These are phyloP conservation scores for Gulo gulo DNA, from an alignment of 2,113 vertebrate species.

Conservation along the genomic window DNA sequence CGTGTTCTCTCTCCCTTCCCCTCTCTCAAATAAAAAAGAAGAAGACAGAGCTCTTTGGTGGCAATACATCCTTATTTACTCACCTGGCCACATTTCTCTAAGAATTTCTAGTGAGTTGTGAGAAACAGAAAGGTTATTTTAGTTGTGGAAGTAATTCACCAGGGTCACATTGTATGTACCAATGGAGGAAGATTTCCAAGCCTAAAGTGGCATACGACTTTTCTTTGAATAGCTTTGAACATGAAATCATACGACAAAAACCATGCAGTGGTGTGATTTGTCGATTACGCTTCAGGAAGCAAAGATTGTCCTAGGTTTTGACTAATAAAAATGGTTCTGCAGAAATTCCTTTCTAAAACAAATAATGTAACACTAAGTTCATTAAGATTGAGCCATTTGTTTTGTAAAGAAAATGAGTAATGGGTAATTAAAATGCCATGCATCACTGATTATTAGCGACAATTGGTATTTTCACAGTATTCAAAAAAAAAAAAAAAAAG, in stretches of 20 bases:
- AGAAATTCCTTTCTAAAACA: slow-evolving; percentile 70
- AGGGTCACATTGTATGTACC: background rate
- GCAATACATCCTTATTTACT: background rate
- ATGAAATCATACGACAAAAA: background rate
- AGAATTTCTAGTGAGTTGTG: background rate
- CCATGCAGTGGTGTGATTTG: slow-evolving; percentile 34
- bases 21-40: background rate
- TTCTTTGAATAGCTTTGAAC: background rate
- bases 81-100: background rate
- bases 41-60: background rate
- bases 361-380: slow-evolving; percentile 29
- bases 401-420: slow-evolving; percentile 54
- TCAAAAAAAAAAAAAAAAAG: background rate
- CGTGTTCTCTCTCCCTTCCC: background rate
- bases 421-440: slow-evolving; percentile 53
- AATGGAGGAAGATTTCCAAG: background rate
- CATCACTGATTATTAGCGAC: slow-evolving; percentile 45
- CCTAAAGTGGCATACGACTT: background rate
- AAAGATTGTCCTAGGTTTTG: slow-evolving; percentile 69
- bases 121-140: background rate
- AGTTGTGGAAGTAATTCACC: background rate
- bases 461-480: slow-evolving; percentile 6
- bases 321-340: slow-evolving; percentile 64
- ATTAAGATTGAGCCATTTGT: slow-evolving; percentile 50
- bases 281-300: slow-evolving; percentile 64